Base-by-base conservation (phyloP, 1,140 invertebrate species). In the Leucophenga varia region DNA sequence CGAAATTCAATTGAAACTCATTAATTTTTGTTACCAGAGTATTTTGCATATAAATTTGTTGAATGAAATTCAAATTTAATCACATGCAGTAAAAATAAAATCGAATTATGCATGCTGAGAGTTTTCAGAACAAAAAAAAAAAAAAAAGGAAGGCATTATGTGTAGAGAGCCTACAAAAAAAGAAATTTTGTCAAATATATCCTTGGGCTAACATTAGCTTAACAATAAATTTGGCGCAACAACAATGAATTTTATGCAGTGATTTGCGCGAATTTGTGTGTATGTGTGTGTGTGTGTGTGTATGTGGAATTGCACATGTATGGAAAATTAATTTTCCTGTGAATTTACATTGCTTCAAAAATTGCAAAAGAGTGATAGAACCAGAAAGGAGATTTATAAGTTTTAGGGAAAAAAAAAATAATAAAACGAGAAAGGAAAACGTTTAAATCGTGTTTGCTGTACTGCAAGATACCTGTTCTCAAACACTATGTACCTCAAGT, bases 201-300 rank as follows among this genome's bases (percentile, higher is more conserved):
- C 53, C 63, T 55, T 54, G 36, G 63, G 54, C 51, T 53, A 58
- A 46, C 63, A 67, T 67, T 67, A 63, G 63, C 59, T 34, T 35
- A 59, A 63, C 53, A 67, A 67, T 67, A 67, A 63, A 67, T 67
- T 67, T n/a, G n/a, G n/a, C n/a, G n/a, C n/a, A n/a, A n/a, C n/a
- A n/a, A n/a, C n/a, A n/a, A n/a, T n/a, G n/a, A n/a, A n/a, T n/a
- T n/a, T n/a, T n/a, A n/a, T n/a, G n/a, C n/a, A n/a, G n/a, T n/a
- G n/a, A n/a, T n/a, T 51, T 47, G 61, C 59, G 63, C 59, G 54
- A 63, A 67, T 67, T 67, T 57, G 63, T 40, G 55, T 49, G 48
- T 57, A 47, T 55, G 52, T 47, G 48, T 55, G 42, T 58, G 47
- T 37, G 34, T n/a, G n/a, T n/a, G 50, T 55, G 52, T 47, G 48